A percentile compares a stretch with the other conserved stretches of the same genome.
Evolutionary conservation across 2,797 vertebrate genomes (phyloP).

Genomic region (Novumbra hubbsi): DNA sequence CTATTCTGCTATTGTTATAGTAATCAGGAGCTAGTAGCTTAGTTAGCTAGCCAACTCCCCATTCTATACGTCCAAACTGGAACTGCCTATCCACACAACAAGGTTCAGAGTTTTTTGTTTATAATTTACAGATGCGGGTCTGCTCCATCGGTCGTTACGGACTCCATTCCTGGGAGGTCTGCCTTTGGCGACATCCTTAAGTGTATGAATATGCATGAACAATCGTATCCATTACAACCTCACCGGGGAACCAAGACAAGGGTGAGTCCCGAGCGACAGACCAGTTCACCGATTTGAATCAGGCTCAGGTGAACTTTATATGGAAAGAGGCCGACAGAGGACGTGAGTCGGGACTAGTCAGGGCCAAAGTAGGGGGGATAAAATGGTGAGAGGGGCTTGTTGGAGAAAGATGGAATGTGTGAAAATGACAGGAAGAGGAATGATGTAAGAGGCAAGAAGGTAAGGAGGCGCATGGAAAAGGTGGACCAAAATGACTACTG

Average conservation of each 20-base stretch:
- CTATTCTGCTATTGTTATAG: no score
- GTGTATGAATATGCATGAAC: slow-evolving; percentile 34
- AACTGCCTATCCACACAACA: no score
- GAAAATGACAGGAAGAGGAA: slow-evolving; percentile 19
- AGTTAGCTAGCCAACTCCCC: no score
- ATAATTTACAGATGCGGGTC: slow-evolving; percentile 11
- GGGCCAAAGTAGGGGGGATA: not conserved
- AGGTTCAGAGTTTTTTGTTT: no score
- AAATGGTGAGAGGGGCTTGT: not conserved
- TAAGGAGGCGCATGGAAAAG: slow-evolving; percentile 1
- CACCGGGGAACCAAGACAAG: slow-evolving; percentile 31
- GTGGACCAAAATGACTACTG: slow-evolving; percentile 50
- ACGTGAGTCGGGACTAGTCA: slow-evolving; percentile 12
- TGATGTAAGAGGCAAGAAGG: slow-evolving; percentile 17
- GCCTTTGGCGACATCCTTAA: slow-evolving; percentile 1
- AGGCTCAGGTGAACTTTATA: slow-evolving; percentile 37
- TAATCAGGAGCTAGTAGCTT: no score
- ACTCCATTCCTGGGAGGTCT: slow-evolving; percentile 24
- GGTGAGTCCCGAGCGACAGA: not conserved
- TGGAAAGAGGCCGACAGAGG: not conserved
- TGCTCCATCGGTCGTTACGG: slow-evolving; percentile 22
- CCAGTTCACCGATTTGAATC: slow-evolving; percentile 25
- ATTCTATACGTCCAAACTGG: not conserved
- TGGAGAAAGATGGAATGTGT: slow-evolving; percentile 6
- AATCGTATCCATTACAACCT: slow-evolving; percentile 39